Evolutionary conservation across 2,797 vertebrate genomes (phyloP), one percentile per base, ranked within the genome.

Genomic region (Passerculus sandwichensis): DNA sequence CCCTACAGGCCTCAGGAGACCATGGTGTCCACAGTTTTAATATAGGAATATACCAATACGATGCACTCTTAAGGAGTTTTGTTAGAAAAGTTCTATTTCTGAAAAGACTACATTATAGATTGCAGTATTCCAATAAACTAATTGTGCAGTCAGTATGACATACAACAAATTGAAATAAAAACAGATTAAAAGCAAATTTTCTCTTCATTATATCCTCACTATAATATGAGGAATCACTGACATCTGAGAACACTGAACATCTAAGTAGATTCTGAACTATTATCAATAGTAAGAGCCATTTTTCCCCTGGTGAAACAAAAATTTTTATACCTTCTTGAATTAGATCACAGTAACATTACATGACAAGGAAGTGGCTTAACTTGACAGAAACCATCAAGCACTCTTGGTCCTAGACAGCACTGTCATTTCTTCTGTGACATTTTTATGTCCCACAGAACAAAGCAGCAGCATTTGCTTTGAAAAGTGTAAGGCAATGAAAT

Each of bases 11-110:
- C 94, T 88, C 93, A 90, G 92, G 83, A 90, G 88, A 96, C 93
- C 92, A 94, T 74, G 78, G 45, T 92, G 89, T 91, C 91, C 94
- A 92, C 75, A 96, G 91, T 93, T 95, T 95, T 80, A 94, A 93
- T 89, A 95, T 89, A 87, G 86, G 86, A 88, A 89, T 94, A 94
- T 76, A 95, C 71, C 86, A 93, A 89, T 82, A 94, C 5, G 26
- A 95, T 74, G 72, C 17, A 92, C 95, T 95, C 92, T 90, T 91
- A 95, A 94, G 80, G 95, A 95, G 84, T 93, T 95, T 91, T 95
- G 88, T 91, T 82, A 95, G 86, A 87, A 94, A 95, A 94, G 73
- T 56, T 94, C 85, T 93, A 91, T 70, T 93, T 94, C 94, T 95
- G 93, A 91, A 95, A 95, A 95, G 92, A 94, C 94, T 96, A 83